These are phyloP conservation scores for Xyrichtys novacula DNA, from an alignment of 2,797 vertebrate species.

Conservation along the genomic window DNA sequence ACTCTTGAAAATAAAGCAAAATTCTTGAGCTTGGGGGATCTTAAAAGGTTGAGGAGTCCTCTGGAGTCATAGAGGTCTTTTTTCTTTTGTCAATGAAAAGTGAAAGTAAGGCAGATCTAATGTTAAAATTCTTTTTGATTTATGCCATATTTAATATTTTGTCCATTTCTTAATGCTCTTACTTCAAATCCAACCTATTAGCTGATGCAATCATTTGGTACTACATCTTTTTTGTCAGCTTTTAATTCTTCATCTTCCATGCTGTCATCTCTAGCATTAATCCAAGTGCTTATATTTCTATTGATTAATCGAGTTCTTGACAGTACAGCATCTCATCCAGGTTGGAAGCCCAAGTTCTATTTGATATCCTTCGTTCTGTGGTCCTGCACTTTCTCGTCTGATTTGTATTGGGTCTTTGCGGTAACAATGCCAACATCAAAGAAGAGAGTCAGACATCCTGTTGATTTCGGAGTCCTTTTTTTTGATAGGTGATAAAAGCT, in stretches of 20 bases:
- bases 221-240: not conserved
- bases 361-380: not conserved
- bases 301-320: not conserved
- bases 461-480: not conserved
- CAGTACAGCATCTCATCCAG: not conserved
- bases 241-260: not conserved
- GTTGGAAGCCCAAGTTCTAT: not conserved
- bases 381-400: not conserved
- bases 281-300: not conserved
- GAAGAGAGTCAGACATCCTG: not conserved
- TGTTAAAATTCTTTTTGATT: too few relatives aligned
- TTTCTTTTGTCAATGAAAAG: too few relatives aligned
- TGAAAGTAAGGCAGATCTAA: too few relatives aligned
- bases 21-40: too few relatives aligned
- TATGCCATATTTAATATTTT: too few relatives aligned
- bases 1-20: too few relatives aligned
- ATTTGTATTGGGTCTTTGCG: not conserved
- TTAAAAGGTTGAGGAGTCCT: too few relatives aligned
- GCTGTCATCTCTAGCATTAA: not conserved
- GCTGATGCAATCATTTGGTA: too few relatives aligned
- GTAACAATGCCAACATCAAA: not conserved
- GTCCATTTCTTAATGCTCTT: too few relatives aligned
- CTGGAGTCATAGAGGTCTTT: too few relatives aligned
- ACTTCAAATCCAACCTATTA: too few relatives aligned
- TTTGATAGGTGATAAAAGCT: not conserved